Evolutionary conservation across 2,888 invertebrate species (phyloP).

Genomic region (Amblyjoppa fuscipennis): DNA sequence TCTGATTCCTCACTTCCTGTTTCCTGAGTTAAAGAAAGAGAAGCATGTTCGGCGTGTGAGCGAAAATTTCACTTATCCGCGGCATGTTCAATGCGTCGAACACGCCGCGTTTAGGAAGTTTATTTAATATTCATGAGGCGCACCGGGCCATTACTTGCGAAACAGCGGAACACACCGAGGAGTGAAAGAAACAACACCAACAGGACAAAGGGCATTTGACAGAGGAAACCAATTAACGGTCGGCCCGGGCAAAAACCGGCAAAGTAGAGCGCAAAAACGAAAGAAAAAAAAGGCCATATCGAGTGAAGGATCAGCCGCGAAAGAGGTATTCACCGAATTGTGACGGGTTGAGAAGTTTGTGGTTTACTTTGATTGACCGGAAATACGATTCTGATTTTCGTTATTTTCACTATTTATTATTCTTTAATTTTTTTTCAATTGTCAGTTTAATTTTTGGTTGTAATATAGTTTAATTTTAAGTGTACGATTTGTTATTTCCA

Average conservation of each 20-base stretch:
- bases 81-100: slow-evolving; percentile 29
- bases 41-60: not conserved
- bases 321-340: slow-evolving; percentile 47
- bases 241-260: slow-evolving; percentile 39
- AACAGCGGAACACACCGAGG: slow-evolving; percentile 37
- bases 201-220: slow-evolving; percentile 62
- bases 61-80: slow-evolving; percentile 24
- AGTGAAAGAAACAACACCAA: slow-evolving; percentile 17
- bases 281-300: slow-evolving; percentile 6
- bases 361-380: too few relatives aligned
- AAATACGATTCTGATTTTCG: too few relatives aligned
- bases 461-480: too few relatives aligned
- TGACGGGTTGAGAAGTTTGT: slow-evolving; percentile 13
- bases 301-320: not conserved
- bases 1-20: slow-evolving; percentile 1
- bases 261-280: slow-evolving; percentile 51
- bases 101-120: slow-evolving; percentile 51
- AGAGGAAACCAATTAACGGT: slow-evolving; percentile 67
- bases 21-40: not conserved
- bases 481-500: too few relatives aligned
- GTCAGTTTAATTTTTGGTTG: too few relatives aligned
- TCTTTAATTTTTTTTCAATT: too few relatives aligned
- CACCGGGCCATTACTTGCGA: slow-evolving; percentile 34
- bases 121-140: slow-evolving; percentile 53
- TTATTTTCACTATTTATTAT: too few relatives aligned